Conservation (phyloP, 2,888 invertebrate genomes). For the Petrophora chlorosata region DNA sequence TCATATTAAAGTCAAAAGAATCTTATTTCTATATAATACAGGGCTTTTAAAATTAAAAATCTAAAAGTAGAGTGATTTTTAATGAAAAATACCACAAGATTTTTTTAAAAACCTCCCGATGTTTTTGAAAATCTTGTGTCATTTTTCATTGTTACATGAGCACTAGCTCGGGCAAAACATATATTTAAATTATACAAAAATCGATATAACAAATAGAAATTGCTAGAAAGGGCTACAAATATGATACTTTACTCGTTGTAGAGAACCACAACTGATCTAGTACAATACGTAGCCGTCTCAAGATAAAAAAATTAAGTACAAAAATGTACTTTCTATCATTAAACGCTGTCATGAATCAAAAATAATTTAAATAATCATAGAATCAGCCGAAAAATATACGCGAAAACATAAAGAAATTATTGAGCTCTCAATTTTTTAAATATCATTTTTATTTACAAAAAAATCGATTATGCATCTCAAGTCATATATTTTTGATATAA, state of each 20-base stretch:
- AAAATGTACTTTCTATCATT: slow-evolving; percentile 17
- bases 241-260: slow-evolving; percentile 66
- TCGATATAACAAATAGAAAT: slow-evolving; percentile 12
- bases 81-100: slow-evolving; percentile 14
- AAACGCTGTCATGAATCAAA: slow-evolving; percentile 22
- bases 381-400: slow-evolving; percentile 31
- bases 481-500: slow-evolving; percentile 15
- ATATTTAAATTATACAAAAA: slow-evolving; percentile 14
- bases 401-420: slow-evolving; percentile 31
- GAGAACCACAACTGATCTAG: slow-evolving; percentile 54
- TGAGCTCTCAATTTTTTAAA: slow-evolving; percentile 36
- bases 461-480: slow-evolving; percentile 34
- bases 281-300: slow-evolving; percentile 63
- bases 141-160: slow-evolving; percentile 8
- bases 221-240: slow-evolving; percentile 55
- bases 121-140: slow-evolving; percentile 5
- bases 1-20: slow-evolving; percentile 48
- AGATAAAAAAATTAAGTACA: slow-evolving; percentile 19
- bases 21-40: slow-evolving; percentile 69
- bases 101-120: slow-evolving; percentile 9
- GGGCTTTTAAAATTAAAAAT: slow-evolving; percentile 40
- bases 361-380: slow-evolving; percentile 35
- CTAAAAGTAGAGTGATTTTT: slow-evolving; percentile 35
- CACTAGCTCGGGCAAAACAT: slow-evolving; percentile 7
- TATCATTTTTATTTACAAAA: slow-evolving; percentile 39